A percentile compares a stretch with the other conserved stretches of the same genome.
These are phyloP conservation scores for Drosophila pseudoobscura DNA, from an alignment of 1,140 invertebrate species.

Conservation along the genomic window DNA sequence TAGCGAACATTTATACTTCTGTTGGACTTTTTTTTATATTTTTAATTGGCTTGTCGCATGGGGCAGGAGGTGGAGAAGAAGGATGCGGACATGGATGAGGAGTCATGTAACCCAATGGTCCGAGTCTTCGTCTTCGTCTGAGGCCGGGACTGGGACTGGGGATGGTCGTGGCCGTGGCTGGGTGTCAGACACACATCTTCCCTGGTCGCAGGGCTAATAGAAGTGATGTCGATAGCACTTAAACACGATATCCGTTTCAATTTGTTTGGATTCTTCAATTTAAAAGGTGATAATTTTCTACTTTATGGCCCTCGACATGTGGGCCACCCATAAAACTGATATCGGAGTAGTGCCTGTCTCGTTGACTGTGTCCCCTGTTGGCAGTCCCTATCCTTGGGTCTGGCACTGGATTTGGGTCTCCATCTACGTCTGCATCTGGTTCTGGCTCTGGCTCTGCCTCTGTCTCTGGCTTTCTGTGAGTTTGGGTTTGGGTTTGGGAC, in stretches of 20 bases:
- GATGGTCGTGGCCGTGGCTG: conserved; percentile 11
- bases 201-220: conserved; percentile 65
- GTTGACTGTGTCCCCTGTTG: conserved; percentile 3
- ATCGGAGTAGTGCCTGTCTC: conserved; percentile 73
- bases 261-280: conserved; percentile 84
- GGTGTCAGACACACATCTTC: conserved; percentile 30
- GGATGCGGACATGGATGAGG: conserved; percentile 58
- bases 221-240: conserved; percentile 83
- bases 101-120: conserved; percentile 67
- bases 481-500: conserved; percentile 31
- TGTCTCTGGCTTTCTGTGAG: too few relatives aligned
- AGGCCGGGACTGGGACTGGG: too few relatives aligned
- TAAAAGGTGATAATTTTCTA: conserved; percentile 84
- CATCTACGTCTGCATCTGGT: too few relatives aligned
- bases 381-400: conserved; percentile 13
- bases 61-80: conserved; percentile 16
- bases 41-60: conserved; percentile 79
- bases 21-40: conserved; percentile 56
- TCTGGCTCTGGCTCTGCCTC: too few relatives aligned
- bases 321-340: conserved; percentile 83
- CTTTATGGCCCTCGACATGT: conserved; percentile 83
- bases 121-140: neutral
- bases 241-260: conserved; percentile 84
- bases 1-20: conserved; percentile 25
- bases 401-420: conserved; percentile 8